Evolutionary conservation across 2,888 invertebrate genomes (phyloP), one percentile per base, ranked within the genome.

Genomic region (Periphyllus acericola): DNA sequence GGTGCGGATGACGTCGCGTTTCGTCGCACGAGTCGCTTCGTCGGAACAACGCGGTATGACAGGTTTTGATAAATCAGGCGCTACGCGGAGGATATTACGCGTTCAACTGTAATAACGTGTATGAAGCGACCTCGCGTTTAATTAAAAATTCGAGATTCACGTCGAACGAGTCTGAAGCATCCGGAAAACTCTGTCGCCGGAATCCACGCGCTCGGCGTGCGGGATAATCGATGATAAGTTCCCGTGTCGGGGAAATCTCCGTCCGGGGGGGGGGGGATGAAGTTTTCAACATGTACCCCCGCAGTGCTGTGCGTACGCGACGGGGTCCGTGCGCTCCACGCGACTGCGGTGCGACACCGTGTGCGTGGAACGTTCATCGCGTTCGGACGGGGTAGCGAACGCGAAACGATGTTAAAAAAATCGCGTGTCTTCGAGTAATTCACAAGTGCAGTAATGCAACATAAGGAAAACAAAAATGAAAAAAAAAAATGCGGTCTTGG

Each of bases 31-130:
- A 68, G 40, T 76, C 68, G 19, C 17, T 66, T 52, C 19, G 32
- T 85, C 40, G 29, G 21, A 74, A 84, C 46, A 76, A 66, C 14
- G 36, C 17, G 66, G 40, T 32, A 40, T 46, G 85, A 85, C 78
- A 68, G 76, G 78, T 75, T 85, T 78, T 83, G 55, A 74, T 83
- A 83, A 34, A 72, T 83, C 36, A 52, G 72, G 34, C 25, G 34
- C 52, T 68, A 40, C n/a, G 60, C 25, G 60, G 82, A 52, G n/a
- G n/a, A n/a, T n/a, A n/a, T 52, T 32, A 21, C 29, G 25, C 29
- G 60, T 19, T 25, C 60, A 25, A 60, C 60, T 8, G n/a, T n/a
- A n/a, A n/a, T n/a, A n/a, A n/a, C n/a, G n/a, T n/a, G n/a, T n/a
- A n/a, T n/a, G n/a, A n/a, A 25, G 9, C 29, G 19, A 72, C 34